Evolutionary conservation across 2,888 invertebrate species (phyloP).

Genomic region (Allygus modestus): DNA sequence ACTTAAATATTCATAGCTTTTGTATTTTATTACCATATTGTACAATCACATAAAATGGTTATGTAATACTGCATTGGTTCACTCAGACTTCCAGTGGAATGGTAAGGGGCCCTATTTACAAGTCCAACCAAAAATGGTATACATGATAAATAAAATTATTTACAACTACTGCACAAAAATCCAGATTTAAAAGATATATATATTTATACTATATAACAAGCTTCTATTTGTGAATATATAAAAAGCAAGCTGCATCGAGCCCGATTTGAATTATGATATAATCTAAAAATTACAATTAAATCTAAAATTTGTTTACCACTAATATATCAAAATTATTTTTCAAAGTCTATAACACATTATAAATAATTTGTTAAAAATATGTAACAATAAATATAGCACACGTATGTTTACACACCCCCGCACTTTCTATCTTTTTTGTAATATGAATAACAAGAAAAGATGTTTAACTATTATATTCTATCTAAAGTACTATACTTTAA

Average conservation of each 20-base stretch:
- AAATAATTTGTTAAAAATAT: conserved; percentile 15
- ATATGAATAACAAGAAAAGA: neutral
- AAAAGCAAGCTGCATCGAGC: neutral
- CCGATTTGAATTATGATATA: neutral
- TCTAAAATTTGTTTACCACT: neutral
- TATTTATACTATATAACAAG: neutral
- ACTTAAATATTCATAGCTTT: conserved; percentile 41
- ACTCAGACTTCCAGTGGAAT: conserved; percentile 59
- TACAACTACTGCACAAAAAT: conserved; percentile 32
- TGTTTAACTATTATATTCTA: neutral
- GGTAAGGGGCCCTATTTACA: conserved; percentile 55
- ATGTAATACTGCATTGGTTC: conserved; percentile 63
- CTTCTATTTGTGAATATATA: neutral
- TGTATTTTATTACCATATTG: conserved; percentile 51
- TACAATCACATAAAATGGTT: conserved; percentile 59
- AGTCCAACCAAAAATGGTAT: conserved; percentile 47
- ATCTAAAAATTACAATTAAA: neutral
- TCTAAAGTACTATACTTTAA: neutral
- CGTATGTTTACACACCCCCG: neutral
- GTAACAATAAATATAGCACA: neutral
- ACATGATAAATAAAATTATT: conserved; percentile 35
- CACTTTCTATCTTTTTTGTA: neutral
- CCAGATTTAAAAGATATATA: neutral
- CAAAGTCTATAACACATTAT: neutral
- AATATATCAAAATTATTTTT: neutral